Evolutionary conservation across 2,888 invertebrate genomes (phyloP), one percentile per base, ranked within the genome.

Genomic region (Phyllotreta cruciferae): DNA sequence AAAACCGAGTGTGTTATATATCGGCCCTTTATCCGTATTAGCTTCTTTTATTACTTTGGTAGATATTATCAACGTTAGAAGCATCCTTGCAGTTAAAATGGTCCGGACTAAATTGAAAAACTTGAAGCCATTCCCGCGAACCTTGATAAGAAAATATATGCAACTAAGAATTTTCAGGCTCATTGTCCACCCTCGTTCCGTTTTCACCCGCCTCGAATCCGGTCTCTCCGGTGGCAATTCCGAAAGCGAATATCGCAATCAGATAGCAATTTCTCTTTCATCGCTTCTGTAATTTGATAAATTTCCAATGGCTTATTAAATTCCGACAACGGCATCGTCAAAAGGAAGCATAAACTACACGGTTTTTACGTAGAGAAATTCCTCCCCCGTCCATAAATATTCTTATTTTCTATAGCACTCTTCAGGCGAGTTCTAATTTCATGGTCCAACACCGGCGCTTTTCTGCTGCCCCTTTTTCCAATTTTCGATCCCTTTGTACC

Each of bases 371-470:
- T 64, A 70, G 68, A 68, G 69, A 70, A 70, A 70, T 67, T 68
- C 58, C 60, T 60, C 65, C 70, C 71, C 67, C 69, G 14, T 53
- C 42, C 64, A 74, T 75, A 75, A 74, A 73, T 75, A 68, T 71
- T 73, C 75, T 70, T 72, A 75, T 74, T 74, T 77, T 75, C 74
- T 73, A 75, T 78, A 71, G 75, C 74, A 66, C 74, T 74, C 75
- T 75, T 73, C 74, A 72, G 74, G 72, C 70, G 73, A 73, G 71
- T 74, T 77, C 76, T 78, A 80, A 79, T 80, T 80, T 79, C 79
- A 79, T 78, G 79, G 77, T 79, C 76, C 75, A 74, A 77, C 77
- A 77, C 76, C 75, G 76, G 74, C 74, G 72, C 73, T 58, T 66
- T 61, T 56, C 55, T 53, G 60, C 74, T 72, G 69, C 73, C 75